phyloP scores from a whole-genome alignment of 2,113 vertebrate genomes.

The Phaetusa simplex region DNA sequence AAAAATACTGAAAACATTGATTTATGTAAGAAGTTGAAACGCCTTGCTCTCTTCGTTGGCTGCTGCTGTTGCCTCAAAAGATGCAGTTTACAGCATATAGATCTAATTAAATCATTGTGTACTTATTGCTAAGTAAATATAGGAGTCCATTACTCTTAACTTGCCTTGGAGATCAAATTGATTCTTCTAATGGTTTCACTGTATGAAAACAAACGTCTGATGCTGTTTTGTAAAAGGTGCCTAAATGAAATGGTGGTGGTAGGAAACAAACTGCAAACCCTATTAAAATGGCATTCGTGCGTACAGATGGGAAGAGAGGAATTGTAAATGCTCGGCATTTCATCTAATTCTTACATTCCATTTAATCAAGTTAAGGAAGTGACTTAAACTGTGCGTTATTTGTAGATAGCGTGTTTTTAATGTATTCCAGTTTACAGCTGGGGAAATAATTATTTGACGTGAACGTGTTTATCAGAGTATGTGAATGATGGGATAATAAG shows the following conservation, averaged over 20 bases:
- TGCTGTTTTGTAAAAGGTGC: neutral
- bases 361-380: neutral
- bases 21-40: neutral
- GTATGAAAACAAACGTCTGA: neutral
- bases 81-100: neutral
- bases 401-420: neutral
- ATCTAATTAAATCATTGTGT: slow-evolving; percentile 26
- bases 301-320: neutral
- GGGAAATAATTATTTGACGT: neutral
- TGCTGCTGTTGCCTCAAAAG: neutral
- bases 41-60: neutral
- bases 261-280: neutral
- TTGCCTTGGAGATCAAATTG: slow-evolving; percentile 12
- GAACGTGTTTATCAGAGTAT: neutral
- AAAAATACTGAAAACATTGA: neutral
- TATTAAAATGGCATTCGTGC: neutral
- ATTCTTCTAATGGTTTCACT: neutral
- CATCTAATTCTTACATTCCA: neutral
- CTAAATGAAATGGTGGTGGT: slow-evolving; percentile 8
- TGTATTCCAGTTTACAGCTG: neutral
- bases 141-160: neutral
- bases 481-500: neutral
- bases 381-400: neutral
- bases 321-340: neutral
- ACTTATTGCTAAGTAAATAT: neutral